These are phyloP conservation scores for Myopa testacea DNA, from an alignment of 2,888 invertebrate genomes.

Conservation along the genomic window DNA sequence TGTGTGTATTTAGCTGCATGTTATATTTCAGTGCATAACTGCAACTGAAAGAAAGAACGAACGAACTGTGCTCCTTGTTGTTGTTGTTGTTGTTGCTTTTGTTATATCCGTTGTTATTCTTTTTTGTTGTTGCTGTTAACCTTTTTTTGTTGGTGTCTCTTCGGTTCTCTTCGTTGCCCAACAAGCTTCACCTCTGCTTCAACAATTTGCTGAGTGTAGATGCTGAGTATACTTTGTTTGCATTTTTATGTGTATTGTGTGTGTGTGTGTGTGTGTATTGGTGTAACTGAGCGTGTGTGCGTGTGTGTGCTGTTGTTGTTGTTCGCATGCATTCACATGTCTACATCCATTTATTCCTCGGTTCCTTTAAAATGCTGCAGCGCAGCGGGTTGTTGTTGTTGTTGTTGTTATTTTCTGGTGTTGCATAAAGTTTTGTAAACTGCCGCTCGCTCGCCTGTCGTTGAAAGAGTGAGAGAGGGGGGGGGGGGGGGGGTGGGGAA, in stretches of 20 bases:
- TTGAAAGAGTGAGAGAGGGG: too few species aligned
- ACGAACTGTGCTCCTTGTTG: background rate
- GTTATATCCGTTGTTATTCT: too few species aligned
- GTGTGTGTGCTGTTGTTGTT: conserved; percentile 12
- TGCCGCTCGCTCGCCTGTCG: background rate
- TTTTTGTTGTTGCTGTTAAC: too few species aligned
- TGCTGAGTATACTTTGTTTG: too few species aligned
- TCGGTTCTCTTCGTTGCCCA: background rate
- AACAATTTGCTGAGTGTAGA: too few species aligned
- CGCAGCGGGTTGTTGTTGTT: conserved; percentile 14
- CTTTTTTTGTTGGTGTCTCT: background rate
- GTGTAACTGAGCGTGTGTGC: background rate
- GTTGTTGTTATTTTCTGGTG: conserved; percentile 10
- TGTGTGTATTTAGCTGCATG: background rate
- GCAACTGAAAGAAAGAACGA: conserved; percentile 18
- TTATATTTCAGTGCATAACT: conserved; percentile 21
- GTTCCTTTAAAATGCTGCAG: conserved; percentile 16
- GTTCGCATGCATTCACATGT: background rate
- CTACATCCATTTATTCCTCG: background rate
- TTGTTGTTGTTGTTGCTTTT: too few species aligned
- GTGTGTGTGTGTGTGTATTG: conserved; percentile 5
- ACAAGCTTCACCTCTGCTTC: too few species aligned
- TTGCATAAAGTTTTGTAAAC: conserved; percentile 1
- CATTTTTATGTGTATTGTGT: background rate
- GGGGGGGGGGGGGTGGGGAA: too few species aligned